Conservation (phyloP, 1,140 invertebrate species). For the Drosophila persimilis region DNA sequence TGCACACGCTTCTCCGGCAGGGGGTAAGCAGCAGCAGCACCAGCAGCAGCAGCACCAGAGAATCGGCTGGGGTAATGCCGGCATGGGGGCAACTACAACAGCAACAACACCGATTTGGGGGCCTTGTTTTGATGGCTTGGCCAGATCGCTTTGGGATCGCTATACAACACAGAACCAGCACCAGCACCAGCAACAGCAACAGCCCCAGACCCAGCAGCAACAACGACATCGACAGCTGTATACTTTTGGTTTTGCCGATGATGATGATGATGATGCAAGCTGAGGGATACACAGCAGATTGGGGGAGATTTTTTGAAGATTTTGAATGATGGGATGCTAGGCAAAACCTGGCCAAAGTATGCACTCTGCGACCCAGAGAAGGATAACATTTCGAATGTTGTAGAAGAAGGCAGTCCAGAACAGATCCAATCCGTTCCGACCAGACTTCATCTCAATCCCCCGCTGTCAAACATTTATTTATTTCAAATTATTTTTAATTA, state of each 20-base stretch:
- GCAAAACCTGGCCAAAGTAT: too few relatives aligned
- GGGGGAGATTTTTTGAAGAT: not conserved
- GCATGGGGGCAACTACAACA: conserved; percentile 57
- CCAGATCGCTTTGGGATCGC: conserved; percentile 56
- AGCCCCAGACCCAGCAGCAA: conserved; percentile 1
- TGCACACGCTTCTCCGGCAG: conserved; percentile 66
- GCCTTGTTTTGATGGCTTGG: conserved; percentile 75
- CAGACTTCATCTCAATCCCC: too few relatives aligned
- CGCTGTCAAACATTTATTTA: conserved; percentile 2
- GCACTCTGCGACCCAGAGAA: too few relatives aligned
- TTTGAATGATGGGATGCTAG: too few relatives aligned
- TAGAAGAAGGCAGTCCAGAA: too few relatives aligned
- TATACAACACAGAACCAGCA: conserved; percentile 32
- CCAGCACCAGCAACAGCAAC: conserved; percentile 7
- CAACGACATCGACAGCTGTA: conserved; percentile 42
- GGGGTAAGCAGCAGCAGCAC: conserved; percentile 52
- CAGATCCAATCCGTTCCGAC: too few relatives aligned
- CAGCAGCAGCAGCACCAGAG: not conserved
- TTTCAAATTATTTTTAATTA: conserved; percentile 51
- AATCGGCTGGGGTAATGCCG: conserved; percentile 40
- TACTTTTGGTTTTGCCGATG: conserved; percentile 21
- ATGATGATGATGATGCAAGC: conserved; percentile 42
- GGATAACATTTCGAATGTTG: too few relatives aligned
- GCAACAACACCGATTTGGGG: conserved; percentile 59
- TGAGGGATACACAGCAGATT: conserved; percentile 25